Conservation (phyloP, 2,888 invertebrate species). For the Herminia tarsipennalis region DNA sequence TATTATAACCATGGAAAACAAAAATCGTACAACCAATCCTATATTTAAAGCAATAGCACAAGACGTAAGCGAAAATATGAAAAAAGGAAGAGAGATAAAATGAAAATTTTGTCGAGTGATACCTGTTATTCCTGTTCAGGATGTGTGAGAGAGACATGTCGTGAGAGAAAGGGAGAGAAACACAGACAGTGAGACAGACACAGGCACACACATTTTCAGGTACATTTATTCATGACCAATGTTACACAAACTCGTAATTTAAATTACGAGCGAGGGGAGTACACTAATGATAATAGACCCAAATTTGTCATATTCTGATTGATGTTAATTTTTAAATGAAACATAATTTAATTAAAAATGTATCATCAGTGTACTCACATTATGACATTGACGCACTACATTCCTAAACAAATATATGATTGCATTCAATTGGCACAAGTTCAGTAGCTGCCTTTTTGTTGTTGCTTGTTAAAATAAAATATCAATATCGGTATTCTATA, state of each 20-base stretch:
- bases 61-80: constrained; percentile 71
- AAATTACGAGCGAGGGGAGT: neutral
- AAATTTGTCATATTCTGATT: neutral
- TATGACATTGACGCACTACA: constrained; percentile 33
- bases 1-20: constrained; percentile 22
- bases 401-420: constrained; percentile 20
- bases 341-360: neutral
- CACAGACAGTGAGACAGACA: constrained; percentile 83
- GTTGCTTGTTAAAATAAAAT: neutral
- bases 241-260: constrained; percentile 8
- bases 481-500: too few species aligned
- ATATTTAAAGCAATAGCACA: constrained; percentile 72
- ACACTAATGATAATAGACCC: neutral
- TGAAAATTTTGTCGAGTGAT: constrained; percentile 70
- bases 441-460: constrained; percentile 17
- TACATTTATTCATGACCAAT: constrained; percentile 36
- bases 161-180: constrained; percentile 83
- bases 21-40: constrained; percentile 38
- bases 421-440: constrained; percentile 18
- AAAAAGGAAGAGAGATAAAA: constrained; percentile 58
- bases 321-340: neutral
- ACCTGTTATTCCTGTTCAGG: constrained; percentile 84
- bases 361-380: constrained; percentile 12
- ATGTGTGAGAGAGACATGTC: constrained; percentile 83
- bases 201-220: constrained; percentile 75